Evolutionary conservation across 2,113 vertebrate genomes (phyloP).

Genomic region (Solea senegalensis): DNA sequence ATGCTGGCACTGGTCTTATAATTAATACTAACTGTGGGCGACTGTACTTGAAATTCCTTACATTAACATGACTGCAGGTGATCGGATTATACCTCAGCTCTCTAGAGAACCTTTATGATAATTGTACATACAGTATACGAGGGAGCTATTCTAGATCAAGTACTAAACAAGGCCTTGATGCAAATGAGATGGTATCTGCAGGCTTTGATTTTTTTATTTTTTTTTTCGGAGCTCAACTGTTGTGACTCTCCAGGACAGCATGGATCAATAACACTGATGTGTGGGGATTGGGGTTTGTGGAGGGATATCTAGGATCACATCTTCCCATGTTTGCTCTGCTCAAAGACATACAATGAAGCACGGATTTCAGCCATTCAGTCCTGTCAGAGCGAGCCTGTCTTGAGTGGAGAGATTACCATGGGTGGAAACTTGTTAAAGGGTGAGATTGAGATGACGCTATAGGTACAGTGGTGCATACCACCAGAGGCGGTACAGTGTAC

Average conservation of each 20-base stretch:
- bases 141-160: conserved; percentile 21
- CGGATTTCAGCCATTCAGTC: conserved; percentile 29
- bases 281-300: conserved; percentile 10
- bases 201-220: conserved; percentile 21
- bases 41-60: conserved; percentile 12
- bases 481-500: conserved; percentile 64
- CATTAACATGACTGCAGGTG: conserved; percentile 10
- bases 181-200: conserved; percentile 32
- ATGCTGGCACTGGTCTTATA: conserved; percentile 57
- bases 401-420: conserved; percentile 38
- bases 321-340: conserved; percentile 16
- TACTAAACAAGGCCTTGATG: conserved; percentile 25
- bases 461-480: conserved; percentile 68
- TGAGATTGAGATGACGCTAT: conserved; percentile 64
- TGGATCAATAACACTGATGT: conserved; percentile 4
- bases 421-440: conserved; percentile 60
- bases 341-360: conserved; percentile 34
- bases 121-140: conserved; percentile 18
- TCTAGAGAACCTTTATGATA: conserved; percentile 23
- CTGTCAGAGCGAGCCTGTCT: conserved; percentile 27
- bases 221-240: conserved; percentile 8
- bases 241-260: conserved; percentile 8
- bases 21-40: conserved; percentile 11
- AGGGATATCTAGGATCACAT: conserved; percentile 6
- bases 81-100: conserved; percentile 29